These are phyloP conservation scores for Pseudoips prasinana DNA, from an alignment of 2,888 invertebrate species.

Conservation along the genomic window DNA sequence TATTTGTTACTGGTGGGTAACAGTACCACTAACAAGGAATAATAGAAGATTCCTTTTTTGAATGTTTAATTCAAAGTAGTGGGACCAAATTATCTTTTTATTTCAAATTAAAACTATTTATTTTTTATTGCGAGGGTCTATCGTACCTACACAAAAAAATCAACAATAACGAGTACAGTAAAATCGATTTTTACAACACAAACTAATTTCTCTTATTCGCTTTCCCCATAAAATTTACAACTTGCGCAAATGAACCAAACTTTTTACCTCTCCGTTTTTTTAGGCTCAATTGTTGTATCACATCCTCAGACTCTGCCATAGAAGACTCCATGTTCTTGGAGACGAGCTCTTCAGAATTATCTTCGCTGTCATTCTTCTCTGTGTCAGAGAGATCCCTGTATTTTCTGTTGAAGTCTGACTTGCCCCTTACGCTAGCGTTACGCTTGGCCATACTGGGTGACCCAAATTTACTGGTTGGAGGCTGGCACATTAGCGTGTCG, in stretches of 20 bases:
- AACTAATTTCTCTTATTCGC: constrained; percentile 56
- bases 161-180: no score
- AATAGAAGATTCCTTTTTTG: no score
- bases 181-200: no score
- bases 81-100: no score
- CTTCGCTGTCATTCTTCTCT: constrained; percentile 61
- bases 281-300: constrained; percentile 50
- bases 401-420: constrained; percentile 49
- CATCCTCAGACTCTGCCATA: constrained; percentile 56
- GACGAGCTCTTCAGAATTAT: constrained; percentile 55
- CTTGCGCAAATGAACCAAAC: constrained; percentile 63
- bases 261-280: constrained; percentile 63
- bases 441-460: constrained; percentile 44
- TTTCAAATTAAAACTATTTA: no score
- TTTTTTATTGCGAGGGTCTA: no score
- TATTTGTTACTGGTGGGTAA: no score
- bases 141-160: no score
- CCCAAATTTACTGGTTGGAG: constrained; percentile 42
- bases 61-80: no score
- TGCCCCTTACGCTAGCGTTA: constrained; percentile 38
- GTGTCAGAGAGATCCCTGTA: constrained; percentile 52
- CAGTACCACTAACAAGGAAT: no score
- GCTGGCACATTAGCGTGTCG: constrained; percentile 67
- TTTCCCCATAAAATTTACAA: constrained; percentile 73
- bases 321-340: constrained; percentile 64